phyloP scores from a whole-genome alignment of 92 coral and sea anemone species.

The Epizoanthus fatuus region DNA sequence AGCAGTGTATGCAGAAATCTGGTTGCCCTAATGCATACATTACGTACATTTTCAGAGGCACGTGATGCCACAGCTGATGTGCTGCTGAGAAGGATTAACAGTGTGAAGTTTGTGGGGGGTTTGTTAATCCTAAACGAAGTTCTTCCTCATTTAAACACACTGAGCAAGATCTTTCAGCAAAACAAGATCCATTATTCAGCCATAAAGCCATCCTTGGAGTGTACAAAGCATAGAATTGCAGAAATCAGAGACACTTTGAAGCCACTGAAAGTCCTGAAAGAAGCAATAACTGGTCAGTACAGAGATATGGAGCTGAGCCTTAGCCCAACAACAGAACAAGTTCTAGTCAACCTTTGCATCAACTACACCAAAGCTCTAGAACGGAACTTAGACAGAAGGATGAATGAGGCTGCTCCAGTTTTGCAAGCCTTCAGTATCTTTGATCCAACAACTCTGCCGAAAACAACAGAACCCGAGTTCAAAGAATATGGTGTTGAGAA shows the following conservation, averaged over 20 bases:
- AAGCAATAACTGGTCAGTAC: conserved; percentile 43
- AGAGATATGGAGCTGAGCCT: conserved; percentile 48
- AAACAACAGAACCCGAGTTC: conserved; percentile 47
- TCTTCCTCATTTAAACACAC: conserved; percentile 51
- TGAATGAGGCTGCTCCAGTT: conserved; percentile 60
- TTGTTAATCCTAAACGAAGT: conserved; percentile 52
- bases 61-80: conserved; percentile 52
- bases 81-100: conserved; percentile 39
- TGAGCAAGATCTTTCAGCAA: conserved; percentile 61
- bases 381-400: conserved; percentile 57
- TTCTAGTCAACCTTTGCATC: conserved; percentile 40
- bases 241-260: conserved; percentile 35
- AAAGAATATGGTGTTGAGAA: conserved; percentile 35
- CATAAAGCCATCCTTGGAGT: conserved; percentile 52
- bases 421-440: conserved; percentile 57
- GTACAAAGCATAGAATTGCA: conserved; percentile 52
- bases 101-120: conserved; percentile 49
- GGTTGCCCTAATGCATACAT: conserved; percentile 33
- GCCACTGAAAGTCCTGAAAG: conserved; percentile 40
- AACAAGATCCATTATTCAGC: conserved; percentile 56
- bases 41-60: conserved; percentile 34
- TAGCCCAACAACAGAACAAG: conserved; percentile 32
- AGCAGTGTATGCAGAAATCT: conserved; percentile 42
- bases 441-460: conserved; percentile 52
- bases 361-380: conserved; percentile 50